A percentile compares a stretch with the other conserved stretches of the same genome.
Evolutionary conservation across 2,888 invertebrate species (phyloP).

Genomic region (Rhagium mordax): DNA sequence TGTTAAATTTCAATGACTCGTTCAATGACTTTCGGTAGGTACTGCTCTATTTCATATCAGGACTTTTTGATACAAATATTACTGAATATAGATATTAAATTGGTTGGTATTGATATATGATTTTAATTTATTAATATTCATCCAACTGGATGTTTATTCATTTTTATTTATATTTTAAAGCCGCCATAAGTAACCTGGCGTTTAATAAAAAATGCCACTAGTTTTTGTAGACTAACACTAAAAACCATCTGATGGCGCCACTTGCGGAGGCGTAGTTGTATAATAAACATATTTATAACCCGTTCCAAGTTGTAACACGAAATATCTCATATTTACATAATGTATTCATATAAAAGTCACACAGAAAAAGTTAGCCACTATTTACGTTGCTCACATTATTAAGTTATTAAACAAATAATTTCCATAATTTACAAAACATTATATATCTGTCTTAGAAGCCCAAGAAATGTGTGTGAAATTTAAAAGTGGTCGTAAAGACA

Average conservation of each 20-base stretch:
- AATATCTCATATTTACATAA: constrained; percentile 29
- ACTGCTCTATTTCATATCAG: no score
- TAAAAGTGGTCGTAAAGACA: constrained; percentile 50
- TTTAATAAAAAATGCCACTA: background rate
- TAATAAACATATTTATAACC: constrained; percentile 25
- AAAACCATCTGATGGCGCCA: constrained; percentile 21
- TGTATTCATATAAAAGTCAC: constrained; percentile 26
- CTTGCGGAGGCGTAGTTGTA: constrained; percentile 3
- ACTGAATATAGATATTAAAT: no score
- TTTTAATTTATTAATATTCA: background rate
- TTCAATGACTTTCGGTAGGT: no score
- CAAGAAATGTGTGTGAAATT: constrained; percentile 57
- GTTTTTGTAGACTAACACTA: background rate
- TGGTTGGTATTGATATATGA: no score
- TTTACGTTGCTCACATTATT: constrained; percentile 26
- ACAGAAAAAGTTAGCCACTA: constrained; percentile 27
- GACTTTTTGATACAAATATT: no score
- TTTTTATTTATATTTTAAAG: background rate
- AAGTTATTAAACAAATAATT: constrained; percentile 43
- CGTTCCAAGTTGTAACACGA: background rate
- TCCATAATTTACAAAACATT: constrained; percentile 41
- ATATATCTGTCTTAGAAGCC: constrained; percentile 47
- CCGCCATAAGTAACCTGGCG: background rate
- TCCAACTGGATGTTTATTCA: background rate
- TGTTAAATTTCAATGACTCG: no score